Evolutionary conservation across 2,113 vertebrate species (phyloP).

Genomic region (Aegypius monachus): DNA sequence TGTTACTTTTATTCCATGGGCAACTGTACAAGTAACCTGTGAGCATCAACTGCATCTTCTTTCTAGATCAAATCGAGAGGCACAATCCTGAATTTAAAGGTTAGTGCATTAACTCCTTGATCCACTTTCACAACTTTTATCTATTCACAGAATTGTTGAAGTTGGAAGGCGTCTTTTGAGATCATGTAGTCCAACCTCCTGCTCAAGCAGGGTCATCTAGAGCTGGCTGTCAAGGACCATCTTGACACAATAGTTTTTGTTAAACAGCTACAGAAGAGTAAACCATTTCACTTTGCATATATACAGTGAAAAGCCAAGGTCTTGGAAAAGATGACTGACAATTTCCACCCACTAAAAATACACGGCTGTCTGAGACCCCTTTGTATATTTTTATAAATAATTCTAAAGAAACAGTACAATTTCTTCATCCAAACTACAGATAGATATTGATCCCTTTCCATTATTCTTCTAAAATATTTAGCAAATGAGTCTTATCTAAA

Average conservation of each 20-base stretch:
- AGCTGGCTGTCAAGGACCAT: neutral
- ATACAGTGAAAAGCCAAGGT: neutral
- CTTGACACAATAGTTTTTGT: neutral
- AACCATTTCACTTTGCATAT: neutral
- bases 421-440: neutral
- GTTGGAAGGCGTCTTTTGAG: neutral
- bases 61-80: neutral
- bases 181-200: neutral
- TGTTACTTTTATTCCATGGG: neutral
- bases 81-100: neutral
- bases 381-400: neutral
- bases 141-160: neutral
- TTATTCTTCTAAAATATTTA: conserved; percentile 2
- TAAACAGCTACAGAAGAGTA: neutral
- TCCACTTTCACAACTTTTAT: neutral
- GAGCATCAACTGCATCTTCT: neutral
- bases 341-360: neutral
- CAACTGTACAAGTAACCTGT: neutral
- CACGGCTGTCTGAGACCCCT: neutral
- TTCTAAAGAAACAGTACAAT: neutral
- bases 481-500: neutral
- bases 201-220: neutral
- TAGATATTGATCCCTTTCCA: neutral
- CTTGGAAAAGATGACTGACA: neutral
- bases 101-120: neutral